These are phyloP conservation scores for Oryctolagus cuniculus DNA, from an alignment of 2,113 vertebrate species.

Conservation along the genomic window mOryCun1.1 NC_091435.1:52418501-52419000, in stretches of 20 bases:
- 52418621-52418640: not conserved
- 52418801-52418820: not conserved
- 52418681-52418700: not conserved
- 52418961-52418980: not conserved
- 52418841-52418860: not conserved
- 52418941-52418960: constrained; percentile 34
- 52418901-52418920: not conserved
- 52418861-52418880: not conserved
- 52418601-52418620: not conserved
- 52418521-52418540: not conserved
- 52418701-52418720: not conserved
- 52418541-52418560: not conserved
- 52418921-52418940: not conserved
- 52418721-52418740: not conserved
- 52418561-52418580: not conserved
- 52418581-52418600: not conserved
- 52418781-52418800: not conserved
- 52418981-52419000: constrained; percentile 15
- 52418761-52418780: not conserved
- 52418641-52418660: not conserved
- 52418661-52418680: not conserved
- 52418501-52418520: not conserved
- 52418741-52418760: not conserved
- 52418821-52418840: not conserved
- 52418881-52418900: not conserved